Base-by-base conservation (phyloP, 2,797 vertebrate species). In the Ambastaia sidthimunki region DNA sequence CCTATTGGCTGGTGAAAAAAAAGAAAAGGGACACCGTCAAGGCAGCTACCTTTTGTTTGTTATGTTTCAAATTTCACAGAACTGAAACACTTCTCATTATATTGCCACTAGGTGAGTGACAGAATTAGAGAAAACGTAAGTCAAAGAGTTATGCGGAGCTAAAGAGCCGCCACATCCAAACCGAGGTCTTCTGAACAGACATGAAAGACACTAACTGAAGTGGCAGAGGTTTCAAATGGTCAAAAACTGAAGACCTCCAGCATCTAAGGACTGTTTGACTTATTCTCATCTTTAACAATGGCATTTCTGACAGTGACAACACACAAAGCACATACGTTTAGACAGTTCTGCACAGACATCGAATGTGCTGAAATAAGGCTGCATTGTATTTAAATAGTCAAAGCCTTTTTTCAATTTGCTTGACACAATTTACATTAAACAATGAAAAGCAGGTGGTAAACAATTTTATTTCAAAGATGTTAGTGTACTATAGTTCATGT, bases 41-140 rank as follows among this genome's bases (percentile, higher is more conserved):
- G 52, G 37, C 79, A 85, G 72, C 83, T 80, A 82, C 83, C 85
- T 23, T 91, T 89, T 93, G 87, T 93, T 92, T 91, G 87, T 90
- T 92, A 89, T 75, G 91, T 89, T 86, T 94, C 86, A 73, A 85
- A 91, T 94, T 94, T 91, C 89, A 91, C 86, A 90, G 84, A 84
- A 86, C 90, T 71, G 71, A 90, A 87, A 90, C 80, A 90, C 86
- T 89, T 92, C 91, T 90, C 83, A 89, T 93, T 93, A 89, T 92
- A 88, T 86, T 82, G 76, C 85, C 87, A 87, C 84, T 82, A 88
- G 91, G 83, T 70, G 89, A 82, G 85, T 72, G 84, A 87, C 79
- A 82, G 84, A 85, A 87, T 86, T 89, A 88, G n/a, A 9, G 77
- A 80, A 54, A 68, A 82, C 86, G 85, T 84, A 87, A 90, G 85